Base-by-base conservation (phyloP, 2,888 invertebrate genomes). In the Adelognathus sp. region DNA sequence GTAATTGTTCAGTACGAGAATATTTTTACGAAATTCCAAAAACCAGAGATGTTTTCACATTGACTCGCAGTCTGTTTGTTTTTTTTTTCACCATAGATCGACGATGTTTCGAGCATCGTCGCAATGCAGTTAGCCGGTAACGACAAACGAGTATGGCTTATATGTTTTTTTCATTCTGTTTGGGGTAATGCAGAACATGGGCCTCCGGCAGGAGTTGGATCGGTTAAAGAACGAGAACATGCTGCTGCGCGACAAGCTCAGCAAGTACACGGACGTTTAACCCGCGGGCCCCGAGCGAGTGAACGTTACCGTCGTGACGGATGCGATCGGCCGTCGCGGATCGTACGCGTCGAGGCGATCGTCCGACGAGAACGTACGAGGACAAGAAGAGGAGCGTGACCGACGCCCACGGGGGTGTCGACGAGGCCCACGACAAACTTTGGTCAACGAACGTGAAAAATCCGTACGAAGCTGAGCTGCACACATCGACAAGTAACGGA, bases 181-280 rank as follows among this genome's bases (percentile, higher is more conserved):
- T 36, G 24, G n/a, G 14, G 24, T 24, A 52, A 29, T 93, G 63
- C 93, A 97, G 97, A 97, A 97, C 90, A 94, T 97, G 94, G 96
- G 96, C 89, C 94, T 97, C 91, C 96, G 97, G 90, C 97, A 97
- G 93, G 97, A 97, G 92, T 93, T 97, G 91, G 97, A 97, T 93
- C 94, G 97, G 92, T 94, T 97, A 92, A 97, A 97, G 94, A 97
- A 97, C 93, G 97, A 97, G 92, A 97, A 97, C 92, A 95, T 96
- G 94, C 94, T 97, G 92, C 93, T 97, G 92, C 96, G 97, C 92
- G 97, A 97, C 92, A 96, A 97, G 93, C 93, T 97, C 92, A 95
- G 97, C 90, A 97, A 97, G 93, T 96, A 95, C 93, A 95, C 96
- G 93, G 96, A 96, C 92, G 96, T 96, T 92, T 95, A 94, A 95